Percentiles rank a stretch among this genome's conserved stretches.
Evolutionary conservation across 2,113 vertebrate genomes (phyloP).

Genomic region (Origma solitaria): DNA sequence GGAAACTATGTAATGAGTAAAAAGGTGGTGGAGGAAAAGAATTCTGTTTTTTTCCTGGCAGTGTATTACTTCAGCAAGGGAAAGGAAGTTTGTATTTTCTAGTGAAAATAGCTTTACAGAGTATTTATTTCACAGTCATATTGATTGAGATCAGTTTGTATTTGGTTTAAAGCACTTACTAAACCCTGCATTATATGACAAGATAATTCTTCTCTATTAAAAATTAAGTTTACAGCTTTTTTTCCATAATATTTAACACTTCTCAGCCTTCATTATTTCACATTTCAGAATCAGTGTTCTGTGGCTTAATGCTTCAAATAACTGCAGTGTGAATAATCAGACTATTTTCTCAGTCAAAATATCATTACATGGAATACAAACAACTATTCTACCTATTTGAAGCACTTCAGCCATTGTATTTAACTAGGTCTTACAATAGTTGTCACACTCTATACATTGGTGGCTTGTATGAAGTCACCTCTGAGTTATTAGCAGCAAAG

Average conservation of each 20-base stretch:
- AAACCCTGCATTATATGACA: background rate
- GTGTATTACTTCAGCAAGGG: background rate
- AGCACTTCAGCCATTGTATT: background rate
- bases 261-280: background rate
- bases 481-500: background rate
- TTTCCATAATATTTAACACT: background rate
- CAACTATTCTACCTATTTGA: background rate
- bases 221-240: background rate
- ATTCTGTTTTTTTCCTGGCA: background rate
- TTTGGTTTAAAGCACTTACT: background rate
- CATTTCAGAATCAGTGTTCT: background rate
- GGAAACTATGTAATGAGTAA: background rate
- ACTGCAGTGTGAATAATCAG: background rate
- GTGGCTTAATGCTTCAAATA: fast-evolving
- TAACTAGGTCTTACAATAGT: background rate
- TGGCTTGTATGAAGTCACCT: background rate
- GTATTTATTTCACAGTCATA: background rate
- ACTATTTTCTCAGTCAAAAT: background rate
- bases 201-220: background rate
- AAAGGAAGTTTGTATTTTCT: background rate
- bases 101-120: background rate
- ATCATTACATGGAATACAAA: background rate
- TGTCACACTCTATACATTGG: background rate
- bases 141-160: background rate
- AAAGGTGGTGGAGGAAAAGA: background rate